These are phyloP conservation scores for Poecilobothrus nobilitatus DNA, from an alignment of 2,888 invertebrate species.

Conservation along the genomic window DNA sequence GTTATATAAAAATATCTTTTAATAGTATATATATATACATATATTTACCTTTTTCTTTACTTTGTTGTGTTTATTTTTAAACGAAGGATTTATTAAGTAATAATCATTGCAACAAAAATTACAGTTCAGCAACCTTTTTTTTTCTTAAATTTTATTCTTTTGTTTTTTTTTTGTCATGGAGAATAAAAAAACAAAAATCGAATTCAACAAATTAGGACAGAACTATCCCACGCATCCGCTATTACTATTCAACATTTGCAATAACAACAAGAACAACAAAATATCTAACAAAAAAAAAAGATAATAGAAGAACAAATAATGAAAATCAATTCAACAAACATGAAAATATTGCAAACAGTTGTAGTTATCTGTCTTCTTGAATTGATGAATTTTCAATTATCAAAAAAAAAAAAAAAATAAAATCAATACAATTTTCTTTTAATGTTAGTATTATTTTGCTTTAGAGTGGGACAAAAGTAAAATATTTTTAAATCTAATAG, in stretches of 20 bases:
- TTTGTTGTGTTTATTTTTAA: too few relatives aligned
- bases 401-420: too few relatives aligned
- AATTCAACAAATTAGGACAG: slow-evolving; percentile 8
- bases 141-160: too few relatives aligned
- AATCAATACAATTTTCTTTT: not conserved
- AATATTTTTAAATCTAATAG: too few relatives aligned
- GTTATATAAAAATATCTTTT: too few relatives aligned
- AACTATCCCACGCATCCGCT: slow-evolving; percentile 11
- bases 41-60: too few relatives aligned
- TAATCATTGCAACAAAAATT: not conserved
- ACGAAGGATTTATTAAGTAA: not conserved
- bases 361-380: slow-evolving; percentile 6
- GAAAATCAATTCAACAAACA: not conserved
- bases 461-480: too few relatives aligned
- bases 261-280: not conserved
- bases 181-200: not conserved
- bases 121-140: not conserved
- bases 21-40: too few relatives aligned
- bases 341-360: slow-evolving; percentile 6
- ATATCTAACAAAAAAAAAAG: not conserved
- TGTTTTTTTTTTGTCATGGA: not conserved
- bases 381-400: not conserved
- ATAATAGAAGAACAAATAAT: not conserved
- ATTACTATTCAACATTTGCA: not conserved
- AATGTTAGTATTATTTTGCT: too few relatives aligned